phyloP scores from a whole-genome alignment of 2,113 vertebrate species.

The Tetrax tetrax region DNA sequence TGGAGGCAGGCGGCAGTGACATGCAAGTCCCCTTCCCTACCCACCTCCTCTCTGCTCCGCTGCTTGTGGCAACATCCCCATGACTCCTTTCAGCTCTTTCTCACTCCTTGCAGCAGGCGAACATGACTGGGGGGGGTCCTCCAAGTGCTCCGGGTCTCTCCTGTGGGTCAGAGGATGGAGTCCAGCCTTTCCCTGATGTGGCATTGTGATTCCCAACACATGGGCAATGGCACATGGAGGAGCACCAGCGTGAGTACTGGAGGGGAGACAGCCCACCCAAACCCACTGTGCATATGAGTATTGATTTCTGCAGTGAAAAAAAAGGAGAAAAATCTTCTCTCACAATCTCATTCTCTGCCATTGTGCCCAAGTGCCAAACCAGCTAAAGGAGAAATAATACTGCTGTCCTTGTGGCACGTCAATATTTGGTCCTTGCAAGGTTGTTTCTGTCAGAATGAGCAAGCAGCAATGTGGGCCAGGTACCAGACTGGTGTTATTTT shows the following conservation, averaged over 20 bases:
- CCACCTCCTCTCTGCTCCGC: not conserved
- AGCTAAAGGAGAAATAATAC: not conserved
- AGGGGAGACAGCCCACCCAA: not conserved
- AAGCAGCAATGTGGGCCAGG: rapidly evolving
- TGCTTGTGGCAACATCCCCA: not conserved
- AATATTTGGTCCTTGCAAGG: not conserved
- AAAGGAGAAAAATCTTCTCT: not conserved
- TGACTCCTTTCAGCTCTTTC: not conserved
- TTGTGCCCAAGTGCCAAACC: not conserved
- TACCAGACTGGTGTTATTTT: not conserved
- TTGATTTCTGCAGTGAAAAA: not conserved
- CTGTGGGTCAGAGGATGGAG: not conserved
- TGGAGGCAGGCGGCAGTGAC: not conserved
- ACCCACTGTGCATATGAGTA: not conserved
- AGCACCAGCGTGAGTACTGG: rapidly evolving
- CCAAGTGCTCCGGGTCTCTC: not conserved
- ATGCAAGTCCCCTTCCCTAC: not conserved
- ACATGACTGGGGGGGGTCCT: not conserved
- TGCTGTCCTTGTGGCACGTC: not conserved
- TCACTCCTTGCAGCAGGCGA: not conserved
- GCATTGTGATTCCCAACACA: rapidly evolving
- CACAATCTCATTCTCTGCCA: not conserved
- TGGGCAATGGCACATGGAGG: not conserved
- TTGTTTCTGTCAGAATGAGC: not conserved
- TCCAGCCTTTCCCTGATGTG: not conserved